Base-by-base conservation (phyloP, 2,113 vertebrate species). In the Pyrgilauda ruficollis region DNA sequence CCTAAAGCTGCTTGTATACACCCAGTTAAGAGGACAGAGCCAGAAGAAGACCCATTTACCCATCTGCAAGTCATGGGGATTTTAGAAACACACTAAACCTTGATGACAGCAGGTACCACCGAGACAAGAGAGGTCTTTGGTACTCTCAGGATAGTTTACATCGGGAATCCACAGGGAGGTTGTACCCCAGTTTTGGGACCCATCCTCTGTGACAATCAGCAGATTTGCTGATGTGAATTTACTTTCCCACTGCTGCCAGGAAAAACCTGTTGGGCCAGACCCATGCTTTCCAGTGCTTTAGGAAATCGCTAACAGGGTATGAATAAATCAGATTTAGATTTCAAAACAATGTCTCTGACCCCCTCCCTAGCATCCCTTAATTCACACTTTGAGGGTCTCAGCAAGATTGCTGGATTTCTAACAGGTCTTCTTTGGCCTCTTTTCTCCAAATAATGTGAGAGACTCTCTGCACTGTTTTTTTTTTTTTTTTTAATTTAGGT, bases 161-260 rank as follows among this genome's bases (percentile, higher is more conserved):
- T 3, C 0, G 0, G 16, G 19, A 75, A 61, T 47, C 56, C 9
- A 75, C 5, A 13, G 21, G 28, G 64, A 83, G 7, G 24, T 3
- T 47, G 30, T 15, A 80, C 23, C 30, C 9, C 28, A n/a, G 19
- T 55, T 80, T 87, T 52, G 74, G 28, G 37, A 73, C 19, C 6
- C 33, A 46, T 18, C 33, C 23, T 66, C 30, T 16, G n/a, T 0
- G 3, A 10, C 1, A 27, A 27, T 22, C 15, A 19, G 22, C 64
- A 41, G n/a, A 74, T 43, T 39, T 74, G 6, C n/a, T 2, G 2
- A 74, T 24, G 31, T 27, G 7, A 46, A 62, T 84, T 73, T 62
- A 13, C 30, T 27, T 66, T 13, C 19, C 4, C 8, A 28, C 6
- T 6, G 7, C 33, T 79, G 66, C 15, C 17, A 55, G 43, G 20